A percentile compares a stretch with the other conserved stretches of the same genome.
Evolutionary conservation across 2,888 invertebrate species (phyloP).

Genomic region (Caenorhabditis uteleia): DNA sequence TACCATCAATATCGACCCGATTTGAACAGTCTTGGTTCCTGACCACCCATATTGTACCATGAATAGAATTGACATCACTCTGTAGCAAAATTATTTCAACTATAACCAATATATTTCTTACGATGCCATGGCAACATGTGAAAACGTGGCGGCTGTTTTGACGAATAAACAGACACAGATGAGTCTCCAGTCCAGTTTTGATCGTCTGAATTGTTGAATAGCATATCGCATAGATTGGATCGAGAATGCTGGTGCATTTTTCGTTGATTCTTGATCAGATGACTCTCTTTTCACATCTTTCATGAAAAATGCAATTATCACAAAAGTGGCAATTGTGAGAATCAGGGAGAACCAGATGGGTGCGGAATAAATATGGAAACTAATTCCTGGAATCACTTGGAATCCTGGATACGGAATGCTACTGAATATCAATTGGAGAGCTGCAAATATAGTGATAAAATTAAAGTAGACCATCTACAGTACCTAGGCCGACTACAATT

Average conservation of each 20-base stretch:
- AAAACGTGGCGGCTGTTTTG: constrained; percentile 29
- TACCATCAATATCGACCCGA: constrained; percentile 23
- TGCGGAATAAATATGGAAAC: constrained; percentile 35
- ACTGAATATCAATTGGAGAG: constrained; percentile 45
- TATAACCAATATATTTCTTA: too few species aligned
- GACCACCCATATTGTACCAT: constrained; percentile 40
- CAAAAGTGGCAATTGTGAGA: constrained; percentile 14
- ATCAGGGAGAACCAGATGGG: constrained; percentile 38
- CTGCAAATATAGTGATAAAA: too few species aligned
- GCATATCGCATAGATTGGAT: constrained; percentile 7
- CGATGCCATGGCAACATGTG: constrained; percentile 36
- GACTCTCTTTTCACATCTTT: constrained; percentile 13
- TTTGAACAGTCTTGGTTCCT: constrained; percentile 31
- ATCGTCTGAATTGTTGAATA: neutral
- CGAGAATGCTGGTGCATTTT: constrained; percentile 17
- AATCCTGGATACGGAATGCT: constrained; percentile 49
- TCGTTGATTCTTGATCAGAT: too few species aligned
- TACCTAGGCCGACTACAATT: constrained; percentile 24
- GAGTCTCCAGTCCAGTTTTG: constrained; percentile 20
- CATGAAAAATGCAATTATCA: constrained; percentile 21
- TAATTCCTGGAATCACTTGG: constrained; percentile 31
- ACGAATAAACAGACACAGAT: constrained; percentile 25
- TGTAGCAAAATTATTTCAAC: too few species aligned
- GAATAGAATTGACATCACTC: constrained; percentile 34
- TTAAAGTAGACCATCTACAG: too few species aligned